Percentiles rank a stretch among this genome's conserved stretches.
Conservation (phyloP, 2,113 vertebrate genomes). For the Xiphias gladius region DNA sequence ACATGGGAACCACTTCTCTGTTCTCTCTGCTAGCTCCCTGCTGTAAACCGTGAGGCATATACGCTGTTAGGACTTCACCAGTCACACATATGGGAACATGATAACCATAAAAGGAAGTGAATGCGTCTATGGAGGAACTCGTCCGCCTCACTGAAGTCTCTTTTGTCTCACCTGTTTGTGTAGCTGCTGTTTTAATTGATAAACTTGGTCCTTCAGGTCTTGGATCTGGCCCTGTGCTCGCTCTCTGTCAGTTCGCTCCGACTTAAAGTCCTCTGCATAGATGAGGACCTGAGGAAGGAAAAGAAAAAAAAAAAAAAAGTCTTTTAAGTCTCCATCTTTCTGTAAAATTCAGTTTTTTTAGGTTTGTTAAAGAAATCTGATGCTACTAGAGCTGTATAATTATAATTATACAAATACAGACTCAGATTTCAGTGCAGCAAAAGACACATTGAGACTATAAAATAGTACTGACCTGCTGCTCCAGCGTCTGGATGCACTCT, state of each 20-base stretch:
- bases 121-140: not conserved
- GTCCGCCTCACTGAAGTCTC: no score
- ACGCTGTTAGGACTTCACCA: slow-evolving; percentile 19
- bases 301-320: not conserved
- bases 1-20: slow-evolving; percentile 74
- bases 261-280: slow-evolving; percentile 93
- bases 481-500: slow-evolving; percentile 90
- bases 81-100: not conserved
- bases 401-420: not conserved
- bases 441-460: not conserved
- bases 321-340: not conserved
- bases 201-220: slow-evolving; percentile 88
- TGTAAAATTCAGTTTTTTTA: no score
- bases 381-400: not conserved
- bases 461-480: slow-evolving; percentile 91
- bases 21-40: slow-evolving; percentile 79
- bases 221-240: slow-evolving; percentile 90
- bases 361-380: not conserved
- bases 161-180: slow-evolving; percentile 84
- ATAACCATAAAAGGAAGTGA: not conserved
- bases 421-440: not conserved
- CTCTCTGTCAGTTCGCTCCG: slow-evolving; percentile 91
- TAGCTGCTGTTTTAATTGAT: slow-evolving; percentile 83
- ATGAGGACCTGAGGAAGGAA: slow-evolving; percentile 86
- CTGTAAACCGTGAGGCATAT: slow-evolving; percentile 16